phyloP scores from a whole-genome alignment of 2,888 invertebrate species.

The Tachina grossa region DNA sequence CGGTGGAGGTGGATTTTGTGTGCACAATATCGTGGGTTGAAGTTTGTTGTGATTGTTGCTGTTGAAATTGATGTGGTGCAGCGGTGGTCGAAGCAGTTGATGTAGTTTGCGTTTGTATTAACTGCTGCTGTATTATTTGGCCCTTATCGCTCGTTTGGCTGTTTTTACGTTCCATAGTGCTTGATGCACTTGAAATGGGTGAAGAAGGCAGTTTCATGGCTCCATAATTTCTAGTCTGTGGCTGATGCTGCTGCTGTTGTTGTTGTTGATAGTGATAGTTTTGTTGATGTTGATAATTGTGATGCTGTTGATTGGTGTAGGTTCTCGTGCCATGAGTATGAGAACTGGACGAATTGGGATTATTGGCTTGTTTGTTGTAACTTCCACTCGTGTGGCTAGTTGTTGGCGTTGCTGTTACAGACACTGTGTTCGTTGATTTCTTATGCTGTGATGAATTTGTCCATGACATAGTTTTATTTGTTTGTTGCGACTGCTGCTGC shows the following conservation, averaged over 20 bases:
- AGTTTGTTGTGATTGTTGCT: constrained; percentile 75
- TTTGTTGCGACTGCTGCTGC: constrained; percentile 60
- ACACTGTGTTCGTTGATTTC: constrained; percentile 82
- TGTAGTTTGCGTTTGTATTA: constrained; percentile 74
- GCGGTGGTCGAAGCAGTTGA: constrained; percentile 76
- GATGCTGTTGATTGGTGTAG: constrained; percentile 79
- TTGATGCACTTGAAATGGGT: constrained; percentile 82
- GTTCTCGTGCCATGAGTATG: constrained; percentile 75
- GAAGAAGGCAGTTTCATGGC: constrained; percentile 81
- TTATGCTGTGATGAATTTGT: constrained; percentile 83
- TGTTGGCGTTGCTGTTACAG: constrained; percentile 81
- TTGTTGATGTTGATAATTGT: constrained; percentile 79
- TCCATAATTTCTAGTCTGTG: constrained; percentile 80
- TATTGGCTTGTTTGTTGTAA: constrained; percentile 82
- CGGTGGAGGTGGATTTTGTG: constrained; percentile 83
- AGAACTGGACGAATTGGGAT: constrained; percentile 43
- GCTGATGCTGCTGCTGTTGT: constrained; percentile 78
- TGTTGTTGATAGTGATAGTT: constrained; percentile 75
- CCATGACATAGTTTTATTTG: constrained; percentile 82
- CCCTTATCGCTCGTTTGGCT: constrained; percentile 78
- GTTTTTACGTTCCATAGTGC: constrained; percentile 83
- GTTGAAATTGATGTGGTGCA: constrained; percentile 65
- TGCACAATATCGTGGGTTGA: constrained; percentile 82
- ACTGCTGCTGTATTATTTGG: constrained; percentile 28
- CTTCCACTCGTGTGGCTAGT: constrained; percentile 81